Percentiles rank a stretch among this genome's conserved stretches.
phyloP scores from a whole-genome alignment of 2,888 invertebrate species.

The Cheilosia impressa region DNA sequence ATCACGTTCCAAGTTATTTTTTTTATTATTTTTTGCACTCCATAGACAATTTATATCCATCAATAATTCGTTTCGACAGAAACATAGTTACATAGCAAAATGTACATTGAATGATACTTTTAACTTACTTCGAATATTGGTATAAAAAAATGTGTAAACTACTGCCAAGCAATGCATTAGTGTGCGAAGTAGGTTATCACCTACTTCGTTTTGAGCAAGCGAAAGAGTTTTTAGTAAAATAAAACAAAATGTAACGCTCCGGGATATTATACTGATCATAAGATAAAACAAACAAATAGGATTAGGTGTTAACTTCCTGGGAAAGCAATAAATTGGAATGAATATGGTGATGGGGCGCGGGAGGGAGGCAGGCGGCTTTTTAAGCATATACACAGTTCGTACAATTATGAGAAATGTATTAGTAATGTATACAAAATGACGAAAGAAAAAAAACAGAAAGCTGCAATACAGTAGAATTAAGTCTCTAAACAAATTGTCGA shows the following conservation, averaged over 20 bases:
- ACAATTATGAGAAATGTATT: background rate
- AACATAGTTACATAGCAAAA: conserved; percentile 45
- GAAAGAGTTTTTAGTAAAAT: conserved; percentile 10
- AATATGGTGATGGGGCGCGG: background rate
- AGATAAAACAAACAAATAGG: conserved; percentile 8
- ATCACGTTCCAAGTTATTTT: conserved; percentile 60
- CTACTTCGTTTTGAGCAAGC: conserved; percentile 30
- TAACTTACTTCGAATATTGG: conserved; percentile 45
- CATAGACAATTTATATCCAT: conserved; percentile 36
- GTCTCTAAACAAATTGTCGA: conserved; percentile 82
- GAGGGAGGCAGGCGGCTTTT: background rate
- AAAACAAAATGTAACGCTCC: background rate
- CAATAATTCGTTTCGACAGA: conserved; percentile 24
- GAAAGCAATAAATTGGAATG: conserved; percentile 39
- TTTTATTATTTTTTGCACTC: conserved; percentile 30
- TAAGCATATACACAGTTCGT: conserved; percentile 38
- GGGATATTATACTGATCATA: background rate
- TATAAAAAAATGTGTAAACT: conserved; percentile 42
- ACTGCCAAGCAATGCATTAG: conserved; percentile 43
- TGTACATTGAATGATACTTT: conserved; percentile 38
- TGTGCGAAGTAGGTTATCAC: background rate
- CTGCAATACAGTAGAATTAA: conserved; percentile 11
- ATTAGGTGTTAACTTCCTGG: background rate
- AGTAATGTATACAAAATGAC: conserved; percentile 5
- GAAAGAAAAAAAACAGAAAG: conserved; percentile 21